These are phyloP conservation scores for Eupristina koningsbergeri DNA, from an alignment of 1,140 invertebrate species.

Conservation along the genomic window DNA sequence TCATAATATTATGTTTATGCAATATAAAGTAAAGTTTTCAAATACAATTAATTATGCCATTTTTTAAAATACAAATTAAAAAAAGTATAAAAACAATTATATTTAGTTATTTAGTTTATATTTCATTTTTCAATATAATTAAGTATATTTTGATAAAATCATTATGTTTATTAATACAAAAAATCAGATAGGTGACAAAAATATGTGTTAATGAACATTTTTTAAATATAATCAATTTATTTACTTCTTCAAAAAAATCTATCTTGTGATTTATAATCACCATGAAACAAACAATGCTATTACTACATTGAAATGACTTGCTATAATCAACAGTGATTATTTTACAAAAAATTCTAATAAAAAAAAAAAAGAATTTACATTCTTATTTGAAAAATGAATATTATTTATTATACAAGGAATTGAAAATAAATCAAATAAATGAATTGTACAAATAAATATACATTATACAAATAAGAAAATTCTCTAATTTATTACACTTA, in stretches of 20 bases:
- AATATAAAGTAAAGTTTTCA: neutral
- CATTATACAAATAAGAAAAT: conserved; percentile 1
- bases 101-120: neutral
- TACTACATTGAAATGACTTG: conserved; percentile 2
- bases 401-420: conserved; percentile 11
- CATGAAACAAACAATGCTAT: neutral
- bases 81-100: neutral
- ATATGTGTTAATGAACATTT: conserved; percentile 9
- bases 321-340: conserved; percentile 17
- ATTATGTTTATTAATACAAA: neutral
- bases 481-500: conserved; percentile 14
- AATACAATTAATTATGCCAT: neutral
- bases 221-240: conserved; percentile 37
- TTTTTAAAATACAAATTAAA: neutral
- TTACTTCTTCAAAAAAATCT: conserved; percentile 24
- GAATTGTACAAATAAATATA: conserved; percentile 10
- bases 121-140: neutral
- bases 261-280: conserved; percentile 35
- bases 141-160: neutral
- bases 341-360: conserved; percentile 28
- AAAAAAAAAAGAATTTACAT: conserved; percentile 5
- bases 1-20: neutral
- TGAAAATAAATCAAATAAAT: conserved; percentile 28
- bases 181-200: neutral
- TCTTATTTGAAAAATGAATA: neutral